Percentiles rank a stretch among this genome's conserved stretches.
Evolutionary conservation across 2,797 vertebrate genomes (phyloP).

Genomic region (Dromococcyx pavoninus): DNA sequence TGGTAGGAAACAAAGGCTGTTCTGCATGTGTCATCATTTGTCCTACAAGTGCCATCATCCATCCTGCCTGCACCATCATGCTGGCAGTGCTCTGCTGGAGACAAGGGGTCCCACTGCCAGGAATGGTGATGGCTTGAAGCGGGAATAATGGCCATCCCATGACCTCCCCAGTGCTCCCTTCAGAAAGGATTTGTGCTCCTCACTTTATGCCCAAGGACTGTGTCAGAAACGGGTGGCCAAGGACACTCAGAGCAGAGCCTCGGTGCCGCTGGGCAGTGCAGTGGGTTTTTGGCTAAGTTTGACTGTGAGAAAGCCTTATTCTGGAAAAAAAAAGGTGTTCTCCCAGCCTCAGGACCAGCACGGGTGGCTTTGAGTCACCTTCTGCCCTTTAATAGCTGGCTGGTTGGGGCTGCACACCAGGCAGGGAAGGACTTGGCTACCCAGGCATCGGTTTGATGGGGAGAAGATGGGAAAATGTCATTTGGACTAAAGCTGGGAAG

Average conservation of each 20-base stretch:
- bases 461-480: not conserved
- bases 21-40: not conserved
- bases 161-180: not conserved
- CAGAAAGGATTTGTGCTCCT: not conserved
- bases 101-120: not conserved
- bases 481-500: not conserved
- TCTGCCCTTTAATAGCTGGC: not conserved
- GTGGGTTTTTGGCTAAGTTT: not conserved
- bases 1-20: too few relatives aligned
- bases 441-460: not conserved
- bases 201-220: not conserved
- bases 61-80: not conserved
- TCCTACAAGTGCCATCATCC: not conserved
- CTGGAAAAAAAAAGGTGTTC: not conserved
- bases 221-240: accelerated
- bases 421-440: not conserved
- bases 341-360: not conserved
- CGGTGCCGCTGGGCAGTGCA: not conserved
- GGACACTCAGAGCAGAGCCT: not conserved
- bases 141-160: not conserved
- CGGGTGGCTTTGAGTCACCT: not conserved
- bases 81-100: not conserved
- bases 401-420: not conserved
- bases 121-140: not conserved
- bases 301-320: not conserved